These are phyloP conservation scores for Yponomeuta malinellus DNA, from an alignment of 2,888 invertebrate genomes.

Conservation along the genomic window DNA sequence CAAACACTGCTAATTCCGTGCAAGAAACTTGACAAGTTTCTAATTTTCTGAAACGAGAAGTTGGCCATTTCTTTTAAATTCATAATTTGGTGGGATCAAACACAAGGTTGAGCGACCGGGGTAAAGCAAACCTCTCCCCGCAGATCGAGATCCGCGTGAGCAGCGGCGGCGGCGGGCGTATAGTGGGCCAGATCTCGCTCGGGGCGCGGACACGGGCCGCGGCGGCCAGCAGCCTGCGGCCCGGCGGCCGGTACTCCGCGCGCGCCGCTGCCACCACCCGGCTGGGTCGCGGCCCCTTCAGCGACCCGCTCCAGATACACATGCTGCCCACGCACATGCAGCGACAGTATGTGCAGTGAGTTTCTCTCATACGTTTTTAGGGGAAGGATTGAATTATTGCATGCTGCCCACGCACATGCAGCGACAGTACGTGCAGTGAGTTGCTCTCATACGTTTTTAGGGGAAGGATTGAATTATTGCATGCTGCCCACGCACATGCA, in stretches of 20 bases:
- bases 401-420: conserved; percentile 78
- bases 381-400: background rate
- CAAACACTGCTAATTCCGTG: too few species aligned
- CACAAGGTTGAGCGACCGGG: too few species aligned
- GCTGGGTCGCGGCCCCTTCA: conserved; percentile 92
- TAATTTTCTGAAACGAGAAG: too few species aligned
- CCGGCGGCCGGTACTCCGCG: conserved; percentile 90
- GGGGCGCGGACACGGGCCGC: conserved; percentile 93
- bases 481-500: conserved; percentile 78
- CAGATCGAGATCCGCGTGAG: conserved; percentile 65
- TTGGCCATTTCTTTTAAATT: too few species aligned
- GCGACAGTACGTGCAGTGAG: conserved; percentile 67
- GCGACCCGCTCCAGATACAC: conserved; percentile 83
- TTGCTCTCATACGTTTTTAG: conserved; percentile 19
- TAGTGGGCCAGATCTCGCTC: conserved; percentile 87
- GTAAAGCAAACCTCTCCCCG: conserved; percentile 4
- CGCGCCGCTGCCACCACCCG: conserved; percentile 92
- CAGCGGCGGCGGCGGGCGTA: conserved; percentile 52
- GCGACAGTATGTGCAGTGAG: conserved; percentile 67
- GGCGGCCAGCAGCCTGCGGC: conserved; percentile 90
- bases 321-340: conserved; percentile 78
- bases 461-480: background rate
- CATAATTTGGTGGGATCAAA: too few species aligned
- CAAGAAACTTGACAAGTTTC: too few species aligned
- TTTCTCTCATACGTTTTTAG: conserved; percentile 19